A percentile compares a stretch with the other conserved stretches of the same genome.
Evolutionary conservation across 2,888 invertebrate species (phyloP).

Genomic region (Cephus runcator): DNA sequence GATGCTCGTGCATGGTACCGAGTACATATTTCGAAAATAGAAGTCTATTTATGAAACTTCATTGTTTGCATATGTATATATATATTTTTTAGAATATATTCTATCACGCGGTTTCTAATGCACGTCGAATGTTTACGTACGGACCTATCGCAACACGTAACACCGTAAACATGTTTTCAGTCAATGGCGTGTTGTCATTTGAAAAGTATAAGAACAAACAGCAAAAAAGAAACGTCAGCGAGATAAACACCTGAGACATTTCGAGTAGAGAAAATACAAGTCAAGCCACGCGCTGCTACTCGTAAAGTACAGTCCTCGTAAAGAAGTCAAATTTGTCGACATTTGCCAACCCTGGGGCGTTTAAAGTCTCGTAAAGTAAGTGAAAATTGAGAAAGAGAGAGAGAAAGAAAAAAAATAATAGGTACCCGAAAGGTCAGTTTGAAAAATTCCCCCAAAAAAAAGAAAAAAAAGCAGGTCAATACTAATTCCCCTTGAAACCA

Average conservation of each 20-base stretch:
- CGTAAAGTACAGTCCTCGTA: conserved; percentile 41
- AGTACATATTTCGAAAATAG: background rate
- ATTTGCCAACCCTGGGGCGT: conserved; percentile 38
- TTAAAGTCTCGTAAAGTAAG: conserved; percentile 51
- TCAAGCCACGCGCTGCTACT: conserved; percentile 1
- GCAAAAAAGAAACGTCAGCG: background rate
- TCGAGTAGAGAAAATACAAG: background rate
- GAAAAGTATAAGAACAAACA: background rate
- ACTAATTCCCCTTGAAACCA: background rate
- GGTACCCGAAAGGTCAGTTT: background rate
- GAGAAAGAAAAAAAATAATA: conserved; percentile 9
- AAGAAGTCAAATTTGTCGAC: conserved; percentile 53
- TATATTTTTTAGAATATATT: background rate
- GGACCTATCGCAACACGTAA: background rate
- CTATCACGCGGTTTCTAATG: background rate
- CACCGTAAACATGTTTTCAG: background rate
- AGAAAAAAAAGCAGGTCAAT: background rate
- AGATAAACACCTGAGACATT: background rate
- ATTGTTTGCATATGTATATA: background rate
- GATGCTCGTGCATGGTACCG: background rate
- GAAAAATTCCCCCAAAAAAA: background rate
- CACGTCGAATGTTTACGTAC: background rate
- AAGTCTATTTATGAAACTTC: background rate
- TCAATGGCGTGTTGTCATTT: background rate
- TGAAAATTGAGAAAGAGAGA: conserved; percentile 13